These are phyloP conservation scores for Ophion ventricosus DNA, from an alignment of 2,888 invertebrate genomes.

Conservation along the genomic window DNA sequence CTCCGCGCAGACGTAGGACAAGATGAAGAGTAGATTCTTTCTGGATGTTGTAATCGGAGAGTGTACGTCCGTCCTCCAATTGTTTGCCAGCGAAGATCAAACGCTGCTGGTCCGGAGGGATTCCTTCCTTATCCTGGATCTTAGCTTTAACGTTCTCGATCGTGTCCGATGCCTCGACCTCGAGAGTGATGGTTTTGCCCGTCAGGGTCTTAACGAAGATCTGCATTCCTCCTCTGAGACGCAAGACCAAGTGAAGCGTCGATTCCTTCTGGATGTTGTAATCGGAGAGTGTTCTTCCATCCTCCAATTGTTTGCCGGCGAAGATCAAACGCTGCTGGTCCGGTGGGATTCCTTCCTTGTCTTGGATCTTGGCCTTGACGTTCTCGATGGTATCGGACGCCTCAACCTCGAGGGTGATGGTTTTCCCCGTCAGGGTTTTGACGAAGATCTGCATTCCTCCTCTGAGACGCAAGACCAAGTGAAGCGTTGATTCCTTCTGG, in stretches of 20 bases:
- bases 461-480: slow-evolving; percentile 63
- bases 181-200: slow-evolving; percentile 86
- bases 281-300: slow-evolving; percentile 77
- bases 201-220: slow-evolving; percentile 87
- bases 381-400: slow-evolving; percentile 85
- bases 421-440: slow-evolving; percentile 85
- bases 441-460: slow-evolving; percentile 86
- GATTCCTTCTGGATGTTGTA: slow-evolving; percentile 82
- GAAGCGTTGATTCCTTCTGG: slow-evolving; percentile 68
- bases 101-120: slow-evolving; percentile 67
- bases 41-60: slow-evolving; percentile 63
- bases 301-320: slow-evolving; percentile 83
- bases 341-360: slow-evolving; percentile 85
- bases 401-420: slow-evolving; percentile 84
- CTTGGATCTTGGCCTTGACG: slow-evolving; percentile 83
- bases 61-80: slow-evolving; percentile 61
- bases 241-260: slow-evolving; percentile 85
- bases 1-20: slow-evolving; percentile 66
- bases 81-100: slow-evolving; percentile 66
- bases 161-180: slow-evolving; percentile 86
- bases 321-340: slow-evolving; percentile 85
- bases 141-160: slow-evolving; percentile 87
- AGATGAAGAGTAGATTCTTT: slow-evolving; percentile 68
- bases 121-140: slow-evolving; percentile 82
- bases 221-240: slow-evolving; percentile 87